These are phyloP conservation scores for Eonycteris spelaea DNA, from an alignment of 2,113 vertebrate genomes.

Conservation along the genomic window DNA sequence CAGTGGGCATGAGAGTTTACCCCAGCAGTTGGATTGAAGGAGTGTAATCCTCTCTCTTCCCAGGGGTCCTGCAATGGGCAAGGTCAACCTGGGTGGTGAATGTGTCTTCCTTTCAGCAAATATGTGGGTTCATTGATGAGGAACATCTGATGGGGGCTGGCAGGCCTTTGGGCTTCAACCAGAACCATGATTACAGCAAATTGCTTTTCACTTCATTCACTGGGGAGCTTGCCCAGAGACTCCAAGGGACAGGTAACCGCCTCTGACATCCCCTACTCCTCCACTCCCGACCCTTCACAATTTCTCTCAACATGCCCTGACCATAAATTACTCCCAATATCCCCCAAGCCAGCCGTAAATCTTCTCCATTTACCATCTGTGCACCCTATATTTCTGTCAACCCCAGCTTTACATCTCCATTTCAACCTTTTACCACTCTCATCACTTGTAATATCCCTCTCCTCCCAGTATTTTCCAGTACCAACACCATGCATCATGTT, in stretches of 20 bases:
- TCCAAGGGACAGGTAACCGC: conserved; percentile 85
- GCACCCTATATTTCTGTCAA: not conserved
- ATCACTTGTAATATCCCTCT: not conserved
- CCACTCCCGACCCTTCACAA: not conserved
- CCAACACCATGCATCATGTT: not conserved
- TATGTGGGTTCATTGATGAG: conserved; percentile 78
- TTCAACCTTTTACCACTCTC: not conserved
- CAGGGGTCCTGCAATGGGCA: conserved; percentile 86
- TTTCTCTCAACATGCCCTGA: not conserved
- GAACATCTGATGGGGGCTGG: conserved; percentile 83
- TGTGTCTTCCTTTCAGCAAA: conserved; percentile 85
- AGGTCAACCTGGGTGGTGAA: conserved; percentile 86
- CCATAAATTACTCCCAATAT: not conserved
- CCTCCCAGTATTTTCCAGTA: not conserved
- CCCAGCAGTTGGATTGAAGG: not conserved
- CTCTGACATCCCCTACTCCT: accelerated
- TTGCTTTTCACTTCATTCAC: conserved; percentile 90
- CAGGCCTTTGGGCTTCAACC: accelerated
- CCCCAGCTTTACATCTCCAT: not conserved
- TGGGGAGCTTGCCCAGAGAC: conserved; percentile 84
- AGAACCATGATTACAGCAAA: conserved; percentile 86
- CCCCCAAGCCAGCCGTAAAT: no score
- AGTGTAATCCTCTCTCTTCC: not conserved
- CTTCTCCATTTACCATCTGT: not conserved
- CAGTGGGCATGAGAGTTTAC: not conserved